Conservation (phyloP, 2,888 invertebrate species). For the Aleiodes testaceus region DNA sequence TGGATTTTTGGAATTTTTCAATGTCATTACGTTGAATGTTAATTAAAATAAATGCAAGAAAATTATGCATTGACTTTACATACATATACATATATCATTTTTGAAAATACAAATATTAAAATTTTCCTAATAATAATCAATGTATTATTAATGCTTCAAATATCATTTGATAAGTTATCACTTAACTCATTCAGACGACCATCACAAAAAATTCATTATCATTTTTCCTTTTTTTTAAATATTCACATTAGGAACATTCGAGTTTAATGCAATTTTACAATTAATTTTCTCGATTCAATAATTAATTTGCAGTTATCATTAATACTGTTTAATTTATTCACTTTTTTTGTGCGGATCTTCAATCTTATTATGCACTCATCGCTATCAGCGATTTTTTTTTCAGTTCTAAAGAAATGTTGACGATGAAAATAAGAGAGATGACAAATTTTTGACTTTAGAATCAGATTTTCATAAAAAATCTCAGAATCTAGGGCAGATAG, state of each 20-base stretch:
- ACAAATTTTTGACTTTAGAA: background rate
- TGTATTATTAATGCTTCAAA: too few relatives aligned
- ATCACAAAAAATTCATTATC: conserved; percentile 33
- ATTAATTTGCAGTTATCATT: conserved; percentile 43
- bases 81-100: conserved; percentile 46
- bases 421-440: conserved; percentile 33
- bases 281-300: conserved; percentile 43
- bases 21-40: background rate
- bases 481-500: background rate
- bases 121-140: conserved; percentile 8
- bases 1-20: background rate
- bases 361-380: conserved; percentile 46
- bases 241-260: conserved; percentile 49
- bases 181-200: conserved; percentile 30
- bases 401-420: conserved; percentile 45
- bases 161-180: background rate
- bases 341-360: conserved; percentile 49
- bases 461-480: too few relatives aligned
- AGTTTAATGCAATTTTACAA: conserved; percentile 43
- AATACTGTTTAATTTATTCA: conserved; percentile 50
- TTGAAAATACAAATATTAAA: conserved; percentile 32
- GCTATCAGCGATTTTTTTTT: conserved; percentile 32
- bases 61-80: background rate
- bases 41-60: conserved; percentile 16
- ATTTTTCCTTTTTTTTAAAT: conserved; percentile 19